phyloP scores from a whole-genome alignment of 2,888 invertebrate genomes.

The Tillus elongatus region DNA sequence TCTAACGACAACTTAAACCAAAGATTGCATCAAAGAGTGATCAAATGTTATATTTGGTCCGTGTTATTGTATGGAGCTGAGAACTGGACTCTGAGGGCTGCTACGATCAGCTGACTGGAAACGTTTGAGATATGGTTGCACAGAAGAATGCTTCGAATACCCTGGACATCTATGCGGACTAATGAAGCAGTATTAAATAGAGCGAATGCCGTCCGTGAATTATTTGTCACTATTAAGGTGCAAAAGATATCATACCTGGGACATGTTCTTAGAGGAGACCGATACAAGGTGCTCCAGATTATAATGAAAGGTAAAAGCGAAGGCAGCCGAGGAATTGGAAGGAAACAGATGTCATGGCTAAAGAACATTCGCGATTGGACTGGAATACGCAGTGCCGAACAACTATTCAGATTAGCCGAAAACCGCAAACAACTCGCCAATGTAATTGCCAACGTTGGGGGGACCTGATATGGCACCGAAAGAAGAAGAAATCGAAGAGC shows the following conservation, averaged over 20 bases:
- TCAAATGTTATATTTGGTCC: slow-evolving; percentile 15
- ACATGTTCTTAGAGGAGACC: slow-evolving; percentile 12
- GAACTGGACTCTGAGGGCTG: slow-evolving; percentile 10
- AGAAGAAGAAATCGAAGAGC: no score
- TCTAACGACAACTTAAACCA: slow-evolving; percentile 12
- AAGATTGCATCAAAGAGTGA: slow-evolving; percentile 10
- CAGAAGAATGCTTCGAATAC: slow-evolving; percentile 12
- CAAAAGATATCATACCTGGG: slow-evolving; percentile 11
- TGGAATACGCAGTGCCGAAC: slow-evolving; percentile 9
- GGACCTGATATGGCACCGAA: no score
- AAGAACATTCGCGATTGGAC: slow-evolving; percentile 14
- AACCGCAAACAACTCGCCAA: no score
- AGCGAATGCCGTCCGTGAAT: slow-evolving; percentile 1
- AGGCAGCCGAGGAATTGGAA: slow-evolving; percentile 12
- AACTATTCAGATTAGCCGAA: no score
- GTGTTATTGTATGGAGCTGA: slow-evolving; percentile 12
- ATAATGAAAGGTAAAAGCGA: slow-evolving; percentile 17
- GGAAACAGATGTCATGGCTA: slow-evolving; percentile 16
- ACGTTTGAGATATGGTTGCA: slow-evolving; percentile 9
- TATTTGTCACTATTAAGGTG: slow-evolving; percentile 5
- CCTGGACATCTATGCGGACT: not conserved
- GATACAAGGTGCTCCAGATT: slow-evolving; percentile 14
- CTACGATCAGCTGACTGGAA: slow-evolving; percentile 8
- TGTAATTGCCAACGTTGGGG: no score
- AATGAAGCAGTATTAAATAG: slow-evolving; percentile 2